A percentile compares a stretch with the other conserved stretches of the same genome.
Conservation (phyloP, 2,888 invertebrate genomes). For the Xylota sylvarum region DNA sequence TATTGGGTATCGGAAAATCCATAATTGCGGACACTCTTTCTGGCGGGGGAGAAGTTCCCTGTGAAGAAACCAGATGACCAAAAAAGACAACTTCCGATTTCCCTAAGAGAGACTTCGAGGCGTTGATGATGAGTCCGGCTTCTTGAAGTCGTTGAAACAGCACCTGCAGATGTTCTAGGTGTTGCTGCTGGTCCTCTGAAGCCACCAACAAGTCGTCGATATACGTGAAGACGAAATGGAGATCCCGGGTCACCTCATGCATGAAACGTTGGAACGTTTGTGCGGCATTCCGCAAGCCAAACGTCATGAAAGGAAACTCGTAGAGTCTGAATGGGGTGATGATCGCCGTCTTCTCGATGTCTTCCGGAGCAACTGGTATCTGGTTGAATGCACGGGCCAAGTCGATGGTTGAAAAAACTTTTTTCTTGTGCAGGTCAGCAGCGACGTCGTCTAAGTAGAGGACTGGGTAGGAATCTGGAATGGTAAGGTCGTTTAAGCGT, state of each 20-base stretch:
- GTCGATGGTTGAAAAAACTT: too few relatives aligned
- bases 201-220: neutral
- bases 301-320: neutral
- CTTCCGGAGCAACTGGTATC: too few relatives aligned
- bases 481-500: conserved; percentile 1
- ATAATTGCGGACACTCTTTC: conserved; percentile 9
- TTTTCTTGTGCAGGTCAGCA: too few relatives aligned
- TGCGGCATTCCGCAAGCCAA: neutral
- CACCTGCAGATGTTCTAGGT: neutral
- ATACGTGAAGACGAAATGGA: neutral
- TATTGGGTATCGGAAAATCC: neutral
- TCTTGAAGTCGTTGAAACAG: neutral
- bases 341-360: too few relatives aligned
- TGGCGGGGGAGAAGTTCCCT: neutral
- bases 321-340: too few relatives aligned
- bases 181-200: neutral
- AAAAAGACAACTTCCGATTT: conserved; percentile 4
- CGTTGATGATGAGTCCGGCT: neutral
- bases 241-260: too few relatives aligned
- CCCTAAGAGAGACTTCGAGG: neutral
- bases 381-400: too few relatives aligned
- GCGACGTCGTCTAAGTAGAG: too few relatives aligned
- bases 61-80: neutral
- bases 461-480: conserved; percentile 8
- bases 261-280: neutral